Evolutionary conservation across 1,140 invertebrate genomes (phyloP).

Genomic region (Batillaria attramentaria): DNA sequence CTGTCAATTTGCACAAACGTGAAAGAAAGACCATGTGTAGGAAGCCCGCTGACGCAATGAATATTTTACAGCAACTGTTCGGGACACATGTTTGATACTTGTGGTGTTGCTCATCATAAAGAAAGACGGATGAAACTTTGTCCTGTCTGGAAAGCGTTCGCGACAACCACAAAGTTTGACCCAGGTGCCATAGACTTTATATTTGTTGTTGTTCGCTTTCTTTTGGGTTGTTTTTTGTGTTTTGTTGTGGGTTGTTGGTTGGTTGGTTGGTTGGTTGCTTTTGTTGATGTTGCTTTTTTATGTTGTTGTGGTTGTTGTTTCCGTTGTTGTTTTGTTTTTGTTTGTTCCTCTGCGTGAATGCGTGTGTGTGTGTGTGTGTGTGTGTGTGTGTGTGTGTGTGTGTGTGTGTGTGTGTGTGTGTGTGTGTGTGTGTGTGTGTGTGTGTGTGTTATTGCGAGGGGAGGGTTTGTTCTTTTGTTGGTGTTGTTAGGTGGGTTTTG

Average conservation of each 20-base stretch:
- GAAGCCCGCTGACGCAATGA: too few relatives aligned
- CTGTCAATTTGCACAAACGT: too few relatives aligned
- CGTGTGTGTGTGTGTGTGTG: neutral
- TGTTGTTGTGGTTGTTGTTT: neutral
- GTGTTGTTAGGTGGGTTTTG: neutral
- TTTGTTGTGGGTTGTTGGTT: neutral
- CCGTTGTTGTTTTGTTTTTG: too few relatives aligned
- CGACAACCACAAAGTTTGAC: neutral
- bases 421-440: neutral
- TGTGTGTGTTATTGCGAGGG: neutral
- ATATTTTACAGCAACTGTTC: too few relatives aligned
- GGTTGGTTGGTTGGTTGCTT: neutral
- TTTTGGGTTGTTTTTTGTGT: neutral
- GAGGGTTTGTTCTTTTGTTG: too few relatives aligned
- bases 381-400: neutral
- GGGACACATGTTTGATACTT: too few relatives aligned
- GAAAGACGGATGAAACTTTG: too few relatives aligned
- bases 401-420: neutral
- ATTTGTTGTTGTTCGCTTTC: neutral
- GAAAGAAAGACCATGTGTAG: too few relatives aligned
- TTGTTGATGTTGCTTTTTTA: neutral
- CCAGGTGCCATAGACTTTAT: neutral
- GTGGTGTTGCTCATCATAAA: too few relatives aligned
- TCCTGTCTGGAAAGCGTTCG: too few relatives aligned
- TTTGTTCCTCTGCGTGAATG: neutral